Evolutionary conservation across 2,113 vertebrate species (phyloP), one percentile per base, ranked within the genome.

Genomic region (Trematocara variabile): DNA sequence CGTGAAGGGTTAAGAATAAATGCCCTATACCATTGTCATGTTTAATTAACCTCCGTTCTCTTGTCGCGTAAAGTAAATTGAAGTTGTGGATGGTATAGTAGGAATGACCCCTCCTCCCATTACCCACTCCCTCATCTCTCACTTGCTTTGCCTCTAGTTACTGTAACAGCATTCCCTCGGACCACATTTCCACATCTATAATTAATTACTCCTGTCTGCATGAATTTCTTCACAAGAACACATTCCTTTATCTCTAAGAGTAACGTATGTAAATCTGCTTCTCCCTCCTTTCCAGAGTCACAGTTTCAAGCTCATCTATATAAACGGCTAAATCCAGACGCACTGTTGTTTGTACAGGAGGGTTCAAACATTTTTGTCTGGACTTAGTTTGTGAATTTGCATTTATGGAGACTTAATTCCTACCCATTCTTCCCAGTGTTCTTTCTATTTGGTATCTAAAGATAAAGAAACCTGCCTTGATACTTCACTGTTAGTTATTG

Each of bases 171-270:
- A 53, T 93, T 96, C 81, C 93, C 90, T 89, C 82, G 83, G 84
- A 93, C 90, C 92, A 92, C 90, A 92, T 91, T 91, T 93, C 85
- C 88, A 93, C 94, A 96, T 96, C 94, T 93, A 95, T 95, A 95
- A 95, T 96, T 95, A 95, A 96, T 95, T 93, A 95, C 85, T 77
- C 82, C 88, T 92, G 92, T 94, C 95, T 91, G 86, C 85, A 78
- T 63, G 89, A 92, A 94, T 94, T 94, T 92, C 90, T 92, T 90
- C 86, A 80, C 88, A 11, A 54, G 70, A 90, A 86, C 85, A 93
- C 86, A 86, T 89, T 87, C 86, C 89, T 88, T 84, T 85, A 88
- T 87, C 88, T 89, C 81, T 78, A 80, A 89, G 89, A 90, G 83
- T 56, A 84, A 85, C 81, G 87, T 80, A 39, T 79, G 82, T 81